Evolutionary conservation across 2,113 vertebrate species (phyloP).

Genomic region (Phasianus colchicus): DNA sequence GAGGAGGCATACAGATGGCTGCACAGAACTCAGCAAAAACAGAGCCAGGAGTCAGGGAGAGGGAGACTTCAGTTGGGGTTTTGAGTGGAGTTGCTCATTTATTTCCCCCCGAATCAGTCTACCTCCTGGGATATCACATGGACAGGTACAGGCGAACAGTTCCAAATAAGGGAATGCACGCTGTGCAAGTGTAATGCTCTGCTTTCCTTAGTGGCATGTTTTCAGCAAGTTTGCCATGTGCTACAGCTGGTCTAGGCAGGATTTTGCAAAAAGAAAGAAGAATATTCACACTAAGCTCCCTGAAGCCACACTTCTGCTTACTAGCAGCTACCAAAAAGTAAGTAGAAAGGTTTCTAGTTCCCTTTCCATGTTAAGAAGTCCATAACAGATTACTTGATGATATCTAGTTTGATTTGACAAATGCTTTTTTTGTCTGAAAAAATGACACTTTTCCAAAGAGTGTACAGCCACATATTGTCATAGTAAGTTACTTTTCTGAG

Average conservation of each 20-base stretch:
- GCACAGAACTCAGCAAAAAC: background rate
- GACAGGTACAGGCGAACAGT: background rate
- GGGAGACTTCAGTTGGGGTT: background rate
- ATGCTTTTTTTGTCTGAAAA: conserved; percentile 40
- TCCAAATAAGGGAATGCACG: background rate
- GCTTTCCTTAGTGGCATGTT: background rate
- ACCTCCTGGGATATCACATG: background rate
- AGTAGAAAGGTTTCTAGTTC: background rate
- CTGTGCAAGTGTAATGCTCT: background rate
- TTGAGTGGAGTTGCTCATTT: background rate
- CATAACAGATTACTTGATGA: conserved; percentile 20
- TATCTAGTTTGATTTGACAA: conserved; percentile 2
- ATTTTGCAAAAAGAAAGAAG: background rate
- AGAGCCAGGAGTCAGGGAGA: background rate
- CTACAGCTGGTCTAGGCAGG: background rate
- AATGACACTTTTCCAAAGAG: conserved; percentile 24
- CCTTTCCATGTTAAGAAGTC: background rate
- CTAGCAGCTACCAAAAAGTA: background rate
- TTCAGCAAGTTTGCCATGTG: background rate
- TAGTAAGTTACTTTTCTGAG: conserved; percentile 24
- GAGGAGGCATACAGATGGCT: background rate
- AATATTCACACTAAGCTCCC: background rate
- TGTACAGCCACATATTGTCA: conserved; percentile 9
- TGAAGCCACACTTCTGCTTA: background rate
- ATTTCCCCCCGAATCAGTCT: background rate